phyloP scores from a whole-genome alignment of 2,113 vertebrate species.

The Chrysochloris asiatica region DNA sequence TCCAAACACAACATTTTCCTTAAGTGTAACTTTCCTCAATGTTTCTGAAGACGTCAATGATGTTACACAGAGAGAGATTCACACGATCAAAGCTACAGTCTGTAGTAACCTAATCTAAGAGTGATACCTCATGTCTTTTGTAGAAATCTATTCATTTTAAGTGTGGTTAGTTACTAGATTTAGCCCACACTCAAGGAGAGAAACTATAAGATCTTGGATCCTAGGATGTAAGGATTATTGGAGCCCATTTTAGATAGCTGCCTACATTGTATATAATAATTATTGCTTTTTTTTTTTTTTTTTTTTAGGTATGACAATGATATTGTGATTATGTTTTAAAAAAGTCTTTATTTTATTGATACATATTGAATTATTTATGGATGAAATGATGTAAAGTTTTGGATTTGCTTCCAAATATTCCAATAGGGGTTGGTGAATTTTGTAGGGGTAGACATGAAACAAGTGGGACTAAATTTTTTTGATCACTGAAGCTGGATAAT shows the following conservation, averaged over 20 bases:
- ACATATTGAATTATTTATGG: background rate
- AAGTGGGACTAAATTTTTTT: background rate
- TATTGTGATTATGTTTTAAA: background rate
- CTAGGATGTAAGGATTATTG: background rate
- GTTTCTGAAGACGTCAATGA: conserved; percentile 7
- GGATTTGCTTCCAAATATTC: background rate
- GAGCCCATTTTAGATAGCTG: background rate
- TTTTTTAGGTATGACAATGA: background rate
- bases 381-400: background rate
- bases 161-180: background rate
- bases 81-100: background rate
- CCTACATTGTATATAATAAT: background rate
- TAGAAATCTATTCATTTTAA: background rate
- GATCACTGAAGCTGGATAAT: background rate
- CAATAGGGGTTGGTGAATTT: background rate
- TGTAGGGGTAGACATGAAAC: background rate
- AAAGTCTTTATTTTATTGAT: background rate
- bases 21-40: background rate
- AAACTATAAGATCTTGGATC: background rate
- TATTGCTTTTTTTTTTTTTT: conserved; percentile 14
- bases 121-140: background rate
- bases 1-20: background rate
- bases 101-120: background rate
- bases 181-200: background rate
- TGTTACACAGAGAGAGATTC: background rate